Conservation (phyloP, 2,113 vertebrate genomes). For the Hirundichthys speculiger region DNA sequence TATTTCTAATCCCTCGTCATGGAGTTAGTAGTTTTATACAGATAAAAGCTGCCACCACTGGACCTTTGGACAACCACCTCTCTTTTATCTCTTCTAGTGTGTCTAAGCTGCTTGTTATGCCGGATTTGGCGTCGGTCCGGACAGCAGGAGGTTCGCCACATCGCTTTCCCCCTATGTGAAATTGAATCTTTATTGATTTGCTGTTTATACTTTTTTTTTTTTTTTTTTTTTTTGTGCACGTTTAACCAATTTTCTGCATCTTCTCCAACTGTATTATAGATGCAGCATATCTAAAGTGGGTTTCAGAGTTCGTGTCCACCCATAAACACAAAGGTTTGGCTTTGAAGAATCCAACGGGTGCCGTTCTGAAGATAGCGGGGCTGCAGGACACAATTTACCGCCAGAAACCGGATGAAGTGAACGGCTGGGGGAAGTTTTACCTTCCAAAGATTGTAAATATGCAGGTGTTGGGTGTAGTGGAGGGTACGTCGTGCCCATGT, state of each 20-base stretch:
- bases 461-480: slow-evolving; percentile 45
- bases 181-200: background rate
- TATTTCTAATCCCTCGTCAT: too few relatives aligned
- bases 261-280: background rate
- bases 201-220: too few relatives aligned
- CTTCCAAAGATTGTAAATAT: slow-evolving; percentile 29
- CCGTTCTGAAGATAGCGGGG: background rate
- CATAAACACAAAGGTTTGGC: rapidly evolving
- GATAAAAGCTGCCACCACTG: background rate
- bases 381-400: slow-evolving; percentile 36
- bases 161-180: background rate
- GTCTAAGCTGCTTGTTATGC: background rate
- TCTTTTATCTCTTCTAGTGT: background rate
- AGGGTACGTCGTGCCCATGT: background rate
- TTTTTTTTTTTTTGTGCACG: too few relatives aligned
- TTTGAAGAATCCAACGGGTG: slow-evolving; percentile 2
- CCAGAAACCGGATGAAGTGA: background rate
- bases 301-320: background rate
- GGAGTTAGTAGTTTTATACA: too few relatives aligned
- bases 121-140: background rate
- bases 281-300: background rate
- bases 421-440: slow-evolving; percentile 47
- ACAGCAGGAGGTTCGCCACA: slow-evolving; percentile 3
- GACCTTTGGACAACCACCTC: rapidly evolving
- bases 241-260: background rate